Conservation (phyloP, 2,113 vertebrate species). For the Plotosus lineatus region DNA sequence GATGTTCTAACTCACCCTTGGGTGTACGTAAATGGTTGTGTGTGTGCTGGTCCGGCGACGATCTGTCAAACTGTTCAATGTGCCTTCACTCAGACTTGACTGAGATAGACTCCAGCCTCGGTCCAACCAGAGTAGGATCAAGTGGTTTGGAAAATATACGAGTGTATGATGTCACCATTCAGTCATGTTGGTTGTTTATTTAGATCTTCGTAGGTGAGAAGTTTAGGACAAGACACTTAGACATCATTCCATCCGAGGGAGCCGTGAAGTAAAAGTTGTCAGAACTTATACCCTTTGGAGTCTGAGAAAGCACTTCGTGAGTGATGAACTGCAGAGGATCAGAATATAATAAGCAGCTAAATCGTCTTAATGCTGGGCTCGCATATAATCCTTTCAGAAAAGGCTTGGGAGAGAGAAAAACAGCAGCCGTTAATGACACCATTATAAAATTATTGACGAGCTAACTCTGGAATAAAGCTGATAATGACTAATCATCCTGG, state of each 20-base stretch:
- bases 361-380: background rate
- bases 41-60: no score
- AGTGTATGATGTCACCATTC: no score
- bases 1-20: no score
- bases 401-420: background rate
- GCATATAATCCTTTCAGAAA: background rate
- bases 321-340: background rate
- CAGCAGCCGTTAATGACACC: constrained; percentile 18
- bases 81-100: no score
- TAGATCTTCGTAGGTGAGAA: background rate
- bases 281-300: background rate
- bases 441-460: constrained; percentile 31
- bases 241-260: background rate
- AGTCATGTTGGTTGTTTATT: background rate
- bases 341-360: constrained; percentile 11
- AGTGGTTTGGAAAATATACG: no score
- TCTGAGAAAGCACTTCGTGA: background rate
- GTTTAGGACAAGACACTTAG: background rate
- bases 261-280: background rate
- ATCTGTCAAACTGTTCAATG: no score
- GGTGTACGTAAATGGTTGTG: no score
- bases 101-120: no score
- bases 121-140: no score
- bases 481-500: constrained; percentile 59
- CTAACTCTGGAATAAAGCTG: constrained; percentile 54